Percentiles rank a stretch among this genome's conserved stretches.
Evolutionary conservation across 1,140 invertebrate genomes (phyloP).

Genomic region (Papilio polytes): DNA sequence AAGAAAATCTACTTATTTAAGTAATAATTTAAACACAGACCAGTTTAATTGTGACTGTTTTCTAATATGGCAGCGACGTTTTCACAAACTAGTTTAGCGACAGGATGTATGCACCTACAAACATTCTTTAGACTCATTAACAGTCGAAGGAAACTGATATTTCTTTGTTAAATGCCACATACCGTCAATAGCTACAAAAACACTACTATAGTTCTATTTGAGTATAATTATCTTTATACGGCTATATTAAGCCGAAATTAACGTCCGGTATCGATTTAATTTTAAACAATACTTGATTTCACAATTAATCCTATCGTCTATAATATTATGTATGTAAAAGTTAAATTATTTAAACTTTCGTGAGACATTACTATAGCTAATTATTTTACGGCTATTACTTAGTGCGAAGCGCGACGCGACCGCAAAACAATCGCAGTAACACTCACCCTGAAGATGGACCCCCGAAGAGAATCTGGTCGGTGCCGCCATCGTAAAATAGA

Average conservation of each 20-base stretch:
- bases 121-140: background rate
- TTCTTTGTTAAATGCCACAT: conserved; percentile 7
- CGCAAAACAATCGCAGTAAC: too few relatives aligned
- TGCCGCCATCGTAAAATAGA: too few relatives aligned
- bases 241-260: background rate
- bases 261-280: background rate
- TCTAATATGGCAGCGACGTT: background rate
- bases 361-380: too few relatives aligned
- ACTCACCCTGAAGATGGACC: too few relatives aligned
- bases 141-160: background rate
- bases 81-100: background rate
- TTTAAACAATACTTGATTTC: background rate
- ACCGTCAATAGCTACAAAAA: conserved; percentile 1
- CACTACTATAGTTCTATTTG: background rate
- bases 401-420: too few relatives aligned
- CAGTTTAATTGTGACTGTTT: background rate
- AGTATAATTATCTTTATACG: background rate
- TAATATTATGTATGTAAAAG: too few relatives aligned
- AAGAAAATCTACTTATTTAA: too few relatives aligned
- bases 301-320: too few relatives aligned
- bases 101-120: conserved; percentile 16
- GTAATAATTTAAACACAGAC: too few relatives aligned
- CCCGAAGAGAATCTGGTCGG: too few relatives aligned
- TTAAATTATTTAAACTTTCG: too few relatives aligned
- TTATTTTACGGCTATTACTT: too few relatives aligned